Evolutionary conservation across 2,797 vertebrate genomes (phyloP), one percentile per base, ranked within the genome.

Genomic region (Molossus molossus): DNA sequence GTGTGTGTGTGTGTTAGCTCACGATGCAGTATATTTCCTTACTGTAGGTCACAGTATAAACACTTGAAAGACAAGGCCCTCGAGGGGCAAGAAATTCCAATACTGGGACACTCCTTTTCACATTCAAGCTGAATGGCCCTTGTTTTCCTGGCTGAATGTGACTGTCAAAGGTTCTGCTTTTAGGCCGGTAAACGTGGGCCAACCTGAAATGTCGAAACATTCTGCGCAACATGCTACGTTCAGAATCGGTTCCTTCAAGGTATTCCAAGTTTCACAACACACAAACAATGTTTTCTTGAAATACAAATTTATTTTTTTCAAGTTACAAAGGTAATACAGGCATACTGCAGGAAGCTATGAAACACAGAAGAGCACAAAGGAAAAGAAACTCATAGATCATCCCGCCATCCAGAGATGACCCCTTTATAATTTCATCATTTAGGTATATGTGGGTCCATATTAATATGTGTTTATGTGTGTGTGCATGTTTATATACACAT

Each of bases 261-360:
- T 64, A 57, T 81, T n/a, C 55, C 72, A 60, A 72, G 9, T 87
- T 87, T 92, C 72, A 95, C 12, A 92, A 96, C 37, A 96, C 33
- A 92, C 81, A 75, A 80, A 65, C n/a, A 82, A 80, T 55, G 37
- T 53, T 40, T 69, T 81, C 88, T 70, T 37, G 1, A 57, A 65
- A 76, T 64, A 55, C 91, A 91, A 65, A 37, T 95, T 83, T 93
- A 87, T 94, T 97, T 93, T 91, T 88, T 96, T 93, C 81, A 37
- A 90, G 50, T 91, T 79, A 92, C 69, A 94, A 92, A 92, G 88
- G n/a, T 12, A 85, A 76, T 70, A 87, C 72, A 97, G 3, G 55
- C 25, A 72, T 65, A 55, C 79, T 50, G n/a, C 48, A 83, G 6
- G 69, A 81, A 94, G 45, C 77, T 95, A 25, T 79, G 62, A 96